These are phyloP conservation scores for Aporrectodea caliginosa DNA, from an alignment of 1,140 invertebrate species.

Conservation along the genomic window DNA sequence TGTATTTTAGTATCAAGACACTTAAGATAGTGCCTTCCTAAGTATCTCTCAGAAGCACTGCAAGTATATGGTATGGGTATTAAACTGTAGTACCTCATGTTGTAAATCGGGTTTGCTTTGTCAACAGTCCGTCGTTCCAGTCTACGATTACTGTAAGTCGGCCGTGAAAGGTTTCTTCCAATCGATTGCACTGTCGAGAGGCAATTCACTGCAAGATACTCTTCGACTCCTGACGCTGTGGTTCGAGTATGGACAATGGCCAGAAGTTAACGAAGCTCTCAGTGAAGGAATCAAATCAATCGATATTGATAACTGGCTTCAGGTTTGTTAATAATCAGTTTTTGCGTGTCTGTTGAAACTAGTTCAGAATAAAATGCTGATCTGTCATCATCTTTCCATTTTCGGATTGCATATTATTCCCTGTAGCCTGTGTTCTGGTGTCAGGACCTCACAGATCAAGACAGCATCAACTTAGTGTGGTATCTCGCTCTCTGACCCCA, in stretches of 20 bases:
- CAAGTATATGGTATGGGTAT: no score
- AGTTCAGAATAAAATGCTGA: no score
- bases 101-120: no score
- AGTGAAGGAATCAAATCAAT: conserved; percentile 86
- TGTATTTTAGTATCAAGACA: no score
- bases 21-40: no score
- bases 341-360: neutral
- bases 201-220: conserved; percentile 96
- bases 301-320: conserved; percentile 97
- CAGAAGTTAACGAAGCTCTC: conserved; percentile 88
- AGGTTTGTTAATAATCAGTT: conserved; percentile 61
- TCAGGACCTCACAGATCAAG: neutral
- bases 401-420: no score
- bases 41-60: no score
- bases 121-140: no score
- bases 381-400: no score
- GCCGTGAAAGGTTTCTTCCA: conserved; percentile 94
- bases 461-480: neutral
- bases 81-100: no score
- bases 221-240: conserved; percentile 63
- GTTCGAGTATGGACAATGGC: conserved; percentile 66
- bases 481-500: neutral
- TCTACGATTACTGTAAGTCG: conserved; percentile 73
- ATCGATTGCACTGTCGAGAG: conserved; percentile 81
- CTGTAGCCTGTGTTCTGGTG: neutral